Percentiles rank a stretch among this genome's conserved stretches.
Evolutionary conservation across 2,888 invertebrate genomes (phyloP).

Genomic region (Rhodophaea formosa): DNA sequence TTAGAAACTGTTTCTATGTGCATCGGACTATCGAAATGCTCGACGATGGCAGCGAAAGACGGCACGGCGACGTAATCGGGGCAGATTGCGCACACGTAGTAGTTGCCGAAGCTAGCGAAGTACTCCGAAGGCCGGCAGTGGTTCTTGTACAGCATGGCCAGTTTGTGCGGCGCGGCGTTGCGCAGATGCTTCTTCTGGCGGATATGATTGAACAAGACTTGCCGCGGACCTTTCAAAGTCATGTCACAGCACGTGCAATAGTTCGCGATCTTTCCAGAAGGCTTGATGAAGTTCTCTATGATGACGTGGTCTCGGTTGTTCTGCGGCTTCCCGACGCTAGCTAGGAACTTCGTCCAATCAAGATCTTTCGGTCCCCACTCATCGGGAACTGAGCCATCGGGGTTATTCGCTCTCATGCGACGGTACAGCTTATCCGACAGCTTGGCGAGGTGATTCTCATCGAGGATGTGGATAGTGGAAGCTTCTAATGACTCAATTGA

Average conservation of each 20-base stretch:
- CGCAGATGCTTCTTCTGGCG: constrained; percentile 74
- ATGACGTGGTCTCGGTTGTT: constrained; percentile 67
- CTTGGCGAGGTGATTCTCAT: constrained; percentile 66
- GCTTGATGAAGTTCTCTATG: constrained; percentile 72
- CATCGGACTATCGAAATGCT: constrained; percentile 62
- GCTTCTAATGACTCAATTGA: constrained; percentile 53
- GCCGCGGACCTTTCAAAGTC: constrained; percentile 70
- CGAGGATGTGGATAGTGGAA: constrained; percentile 61
- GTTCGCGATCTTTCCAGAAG: constrained; percentile 69
- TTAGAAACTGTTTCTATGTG: constrained; percentile 63
- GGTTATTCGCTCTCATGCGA: constrained; percentile 52
- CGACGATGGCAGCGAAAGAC: constrained; percentile 66
- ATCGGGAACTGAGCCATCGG: constrained; percentile 62
- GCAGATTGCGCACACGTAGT: constrained; percentile 65
- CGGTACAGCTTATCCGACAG: constrained; percentile 66
- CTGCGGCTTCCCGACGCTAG: constrained; percentile 66
- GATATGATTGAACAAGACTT: constrained; percentile 72
- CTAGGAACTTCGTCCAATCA: constrained; percentile 72
- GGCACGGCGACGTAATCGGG: constrained; percentile 61
- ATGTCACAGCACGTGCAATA: constrained; percentile 72
- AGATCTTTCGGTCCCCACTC: constrained; percentile 74
- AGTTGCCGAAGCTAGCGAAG: constrained; percentile 73
- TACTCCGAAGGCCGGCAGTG: constrained; percentile 69
- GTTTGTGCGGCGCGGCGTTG: constrained; percentile 69
- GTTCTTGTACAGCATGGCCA: constrained; percentile 63